phyloP scores from a whole-genome alignment of 2,797 vertebrate species.

The Morelia viridis region DNA sequence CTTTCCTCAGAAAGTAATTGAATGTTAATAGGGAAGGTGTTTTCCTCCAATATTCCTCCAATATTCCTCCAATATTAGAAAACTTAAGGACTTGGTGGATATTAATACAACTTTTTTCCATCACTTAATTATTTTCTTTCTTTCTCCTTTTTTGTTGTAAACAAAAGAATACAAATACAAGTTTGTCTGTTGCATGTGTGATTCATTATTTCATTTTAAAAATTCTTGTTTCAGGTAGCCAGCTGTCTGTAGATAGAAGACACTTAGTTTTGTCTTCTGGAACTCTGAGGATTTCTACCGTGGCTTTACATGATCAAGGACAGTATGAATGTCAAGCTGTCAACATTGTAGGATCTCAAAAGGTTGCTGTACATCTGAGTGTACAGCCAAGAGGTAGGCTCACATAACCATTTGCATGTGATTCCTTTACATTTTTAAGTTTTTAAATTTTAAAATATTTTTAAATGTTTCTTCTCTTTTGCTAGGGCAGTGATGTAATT shows the following conservation, averaged over 20 bases:
- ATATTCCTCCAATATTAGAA: not conserved
- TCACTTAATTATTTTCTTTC: not conserved
- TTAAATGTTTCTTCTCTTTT: slow-evolving; percentile 68
- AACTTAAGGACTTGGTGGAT: not conserved
- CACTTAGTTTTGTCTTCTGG: slow-evolving; percentile 88
- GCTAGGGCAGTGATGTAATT: not conserved
- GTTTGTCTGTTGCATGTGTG: not conserved
- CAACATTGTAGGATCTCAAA: slow-evolving; percentile 88
- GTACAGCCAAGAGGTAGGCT: slow-evolving; percentile 89
- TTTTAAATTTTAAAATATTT: not conserved
- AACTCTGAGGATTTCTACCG: slow-evolving; percentile 86
- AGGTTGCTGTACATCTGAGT: slow-evolving; percentile 80
- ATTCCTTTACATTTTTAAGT: not conserved
- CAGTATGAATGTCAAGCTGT: slow-evolving; percentile 97
- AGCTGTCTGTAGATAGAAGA: slow-evolving; percentile 87
- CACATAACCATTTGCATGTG: not conserved
- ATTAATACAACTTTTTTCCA: not conserved
- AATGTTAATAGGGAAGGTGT: not conserved
- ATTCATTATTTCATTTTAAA: not conserved
- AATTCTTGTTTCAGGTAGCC: slow-evolving; percentile 78
- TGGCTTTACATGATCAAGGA: slow-evolving; percentile 92
- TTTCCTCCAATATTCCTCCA: not conserved
- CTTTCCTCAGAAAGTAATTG: not conserved
- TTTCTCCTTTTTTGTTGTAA: not conserved
- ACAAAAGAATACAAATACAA: not conserved